Evolutionary conservation across 2,888 invertebrate genomes (phyloP).

Genomic region (Clostera curtula): DNA sequence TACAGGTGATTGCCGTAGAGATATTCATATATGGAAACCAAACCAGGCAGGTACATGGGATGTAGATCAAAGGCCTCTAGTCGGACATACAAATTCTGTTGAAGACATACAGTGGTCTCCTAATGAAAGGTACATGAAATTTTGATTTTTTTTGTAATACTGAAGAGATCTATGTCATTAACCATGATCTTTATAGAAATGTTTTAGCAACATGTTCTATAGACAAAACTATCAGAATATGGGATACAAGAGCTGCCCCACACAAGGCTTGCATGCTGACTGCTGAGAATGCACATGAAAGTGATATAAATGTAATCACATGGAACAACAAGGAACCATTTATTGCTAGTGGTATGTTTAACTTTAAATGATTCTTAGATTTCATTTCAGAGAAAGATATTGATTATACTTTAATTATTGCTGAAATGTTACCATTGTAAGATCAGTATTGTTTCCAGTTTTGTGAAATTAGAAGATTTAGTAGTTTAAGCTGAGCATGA

Average conservation of each 20-base stretch:
- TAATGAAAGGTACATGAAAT: constrained; percentile 87
- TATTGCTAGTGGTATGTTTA: constrained; percentile 82
- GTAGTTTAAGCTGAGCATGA: too few species aligned
- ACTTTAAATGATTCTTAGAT: constrained; percentile 2
- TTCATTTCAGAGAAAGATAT: too few species aligned
- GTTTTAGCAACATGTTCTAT: constrained; percentile 93
- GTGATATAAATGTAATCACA: constrained; percentile 97
- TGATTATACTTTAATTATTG: too few species aligned
- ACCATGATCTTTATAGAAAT: constrained; percentile 61
- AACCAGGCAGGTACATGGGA: constrained; percentile 87
- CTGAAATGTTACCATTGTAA: too few species aligned
- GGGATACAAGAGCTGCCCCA: constrained; percentile 93
- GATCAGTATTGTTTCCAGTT: too few species aligned
- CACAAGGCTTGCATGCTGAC: constrained; percentile 94
- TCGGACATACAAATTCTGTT: constrained; percentile 93
- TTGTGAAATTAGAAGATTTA: too few species aligned
- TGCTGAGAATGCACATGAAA: constrained; percentile 87
- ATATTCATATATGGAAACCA: constrained; percentile 96
- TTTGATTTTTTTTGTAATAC: constrained; percentile 1
- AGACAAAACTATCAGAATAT: constrained; percentile 93
- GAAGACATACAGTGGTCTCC: constrained; percentile 99
- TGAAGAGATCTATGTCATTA: constrained; percentile 2
- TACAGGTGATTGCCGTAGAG: constrained; percentile 94
- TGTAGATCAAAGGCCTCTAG: constrained; percentile 91
- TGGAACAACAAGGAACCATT: constrained; percentile 96